Conservation (phyloP, 2,888 invertebrate genomes). For the Andrena chrysosceles region DNA sequence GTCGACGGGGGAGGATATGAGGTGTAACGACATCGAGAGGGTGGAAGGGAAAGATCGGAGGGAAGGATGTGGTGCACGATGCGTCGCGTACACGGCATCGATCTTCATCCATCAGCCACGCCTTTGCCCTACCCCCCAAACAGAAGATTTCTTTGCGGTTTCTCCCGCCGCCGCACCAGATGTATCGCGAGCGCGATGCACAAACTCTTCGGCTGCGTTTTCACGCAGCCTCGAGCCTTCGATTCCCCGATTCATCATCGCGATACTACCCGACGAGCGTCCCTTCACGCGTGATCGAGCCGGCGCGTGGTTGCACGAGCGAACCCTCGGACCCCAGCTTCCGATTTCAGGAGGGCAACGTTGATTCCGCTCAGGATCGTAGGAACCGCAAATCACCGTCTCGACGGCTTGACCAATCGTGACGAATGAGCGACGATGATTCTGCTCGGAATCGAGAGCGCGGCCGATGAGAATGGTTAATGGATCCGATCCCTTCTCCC, state of each 20-base stretch:
- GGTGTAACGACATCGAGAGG: slow-evolving; percentile 64
- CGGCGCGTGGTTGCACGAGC: background rate
- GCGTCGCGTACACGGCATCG: slow-evolving; percentile 75
- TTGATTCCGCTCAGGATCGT: slow-evolving; percentile 13
- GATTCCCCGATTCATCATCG: slow-evolving; percentile 53
- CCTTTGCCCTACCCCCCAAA: slow-evolving; percentile 48
- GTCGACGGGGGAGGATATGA: slow-evolving; percentile 64
- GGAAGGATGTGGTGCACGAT: slow-evolving; percentile 38
- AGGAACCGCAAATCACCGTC: slow-evolving; percentile 59
- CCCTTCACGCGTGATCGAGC: slow-evolving; percentile 34
- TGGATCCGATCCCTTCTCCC: slow-evolving; percentile 20
- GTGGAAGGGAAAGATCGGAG: slow-evolving; percentile 32
- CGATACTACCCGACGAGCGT: slow-evolving; percentile 1
- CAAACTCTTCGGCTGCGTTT: slow-evolving; percentile 35
- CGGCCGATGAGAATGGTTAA: slow-evolving; percentile 35
- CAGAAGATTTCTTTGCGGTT: slow-evolving; percentile 64
- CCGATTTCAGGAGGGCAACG: slow-evolving; percentile 14
- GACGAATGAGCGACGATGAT: slow-evolving; percentile 50
- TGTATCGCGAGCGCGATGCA: slow-evolving; percentile 39
- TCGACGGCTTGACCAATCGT: slow-evolving; percentile 52
- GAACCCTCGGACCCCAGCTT: background rate
- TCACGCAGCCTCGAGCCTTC: background rate
- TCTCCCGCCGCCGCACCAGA: slow-evolving; percentile 57
- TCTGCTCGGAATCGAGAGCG: slow-evolving; percentile 31
- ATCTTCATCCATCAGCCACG: slow-evolving; percentile 82